These are phyloP conservation scores for Scyliorhinus canicula DNA, from an alignment of 2,797 vertebrate genomes.

Conservation along the genomic window DNA sequence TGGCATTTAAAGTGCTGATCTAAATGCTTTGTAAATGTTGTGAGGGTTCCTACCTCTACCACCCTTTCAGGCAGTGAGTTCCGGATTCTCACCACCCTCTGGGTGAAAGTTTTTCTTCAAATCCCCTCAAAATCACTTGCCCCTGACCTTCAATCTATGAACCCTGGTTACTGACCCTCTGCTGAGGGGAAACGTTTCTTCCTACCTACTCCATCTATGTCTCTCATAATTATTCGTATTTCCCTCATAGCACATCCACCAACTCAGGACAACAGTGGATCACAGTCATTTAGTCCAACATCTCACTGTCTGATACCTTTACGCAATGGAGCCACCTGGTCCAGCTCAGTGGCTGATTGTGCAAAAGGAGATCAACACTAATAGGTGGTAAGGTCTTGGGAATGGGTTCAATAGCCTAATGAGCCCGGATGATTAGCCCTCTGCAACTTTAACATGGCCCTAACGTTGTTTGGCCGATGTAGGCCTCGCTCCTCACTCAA, in stretches of 20 bases:
- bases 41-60: too few relatives aligned
- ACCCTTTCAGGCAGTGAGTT: too few relatives aligned
- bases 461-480: background rate
- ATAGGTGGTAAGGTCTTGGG: background rate
- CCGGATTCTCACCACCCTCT: too few relatives aligned
- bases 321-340: background rate
- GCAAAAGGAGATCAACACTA: background rate
- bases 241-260: background rate
- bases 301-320: background rate
- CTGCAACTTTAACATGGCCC: background rate
- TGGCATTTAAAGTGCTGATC: too few relatives aligned
- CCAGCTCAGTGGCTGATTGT: background rate
- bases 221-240: too few relatives aligned
- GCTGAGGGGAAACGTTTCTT: too few relatives aligned
- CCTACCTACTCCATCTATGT: too few relatives aligned
- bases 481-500: background rate
- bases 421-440: background rate
- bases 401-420: background rate
- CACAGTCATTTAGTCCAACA: background rate
- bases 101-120: too few relatives aligned
- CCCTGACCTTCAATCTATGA: too few relatives aligned
- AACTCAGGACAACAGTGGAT: background rate
- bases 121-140: too few relatives aligned
- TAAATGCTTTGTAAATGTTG: too few relatives aligned
- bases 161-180: too few relatives aligned